phyloP scores from a whole-genome alignment of 2,888 invertebrate species.

The Noctua janthe region DNA sequence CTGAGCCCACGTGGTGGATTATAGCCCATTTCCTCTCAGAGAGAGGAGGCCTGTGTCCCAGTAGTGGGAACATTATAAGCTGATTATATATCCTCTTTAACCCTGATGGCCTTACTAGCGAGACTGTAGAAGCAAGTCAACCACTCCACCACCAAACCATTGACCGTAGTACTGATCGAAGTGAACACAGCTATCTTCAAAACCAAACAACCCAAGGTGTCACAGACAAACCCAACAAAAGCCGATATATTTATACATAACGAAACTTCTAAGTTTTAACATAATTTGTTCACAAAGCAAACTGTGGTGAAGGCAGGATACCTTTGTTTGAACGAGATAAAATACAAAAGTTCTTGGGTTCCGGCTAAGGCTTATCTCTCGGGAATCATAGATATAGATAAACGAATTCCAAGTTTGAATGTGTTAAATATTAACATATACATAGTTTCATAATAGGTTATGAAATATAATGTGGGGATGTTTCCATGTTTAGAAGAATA shows the following conservation, averaged over 20 bases:
- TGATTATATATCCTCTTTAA: not conserved
- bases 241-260: constrained; percentile 57
- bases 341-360: constrained; percentile 85
- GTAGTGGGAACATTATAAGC: too few species aligned
- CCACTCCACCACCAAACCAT: not conserved
- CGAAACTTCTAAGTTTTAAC: constrained; percentile 50
- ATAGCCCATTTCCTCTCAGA: too few species aligned
- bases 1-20: too few species aligned
- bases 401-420: constrained; percentile 84
- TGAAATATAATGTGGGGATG: constrained; percentile 4
- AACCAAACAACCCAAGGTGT: constrained; percentile 30
- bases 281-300: constrained; percentile 68
- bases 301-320: constrained; percentile 85
- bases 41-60: too few species aligned
- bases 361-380: constrained; percentile 83
- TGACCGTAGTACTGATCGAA: not conserved
- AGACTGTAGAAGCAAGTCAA: not conserved
- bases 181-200: constrained; percentile 18
- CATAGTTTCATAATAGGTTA: constrained; percentile 66
- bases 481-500: too few species aligned
- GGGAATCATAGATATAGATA: constrained; percentile 84
- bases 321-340: constrained; percentile 88
- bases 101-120: not conserved
- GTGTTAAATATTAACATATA: constrained; percentile 87
- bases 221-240: constrained; percentile 47